Base-by-base conservation (phyloP, 2,113 vertebrate species). In the Peromyscus californicus region DNA sequence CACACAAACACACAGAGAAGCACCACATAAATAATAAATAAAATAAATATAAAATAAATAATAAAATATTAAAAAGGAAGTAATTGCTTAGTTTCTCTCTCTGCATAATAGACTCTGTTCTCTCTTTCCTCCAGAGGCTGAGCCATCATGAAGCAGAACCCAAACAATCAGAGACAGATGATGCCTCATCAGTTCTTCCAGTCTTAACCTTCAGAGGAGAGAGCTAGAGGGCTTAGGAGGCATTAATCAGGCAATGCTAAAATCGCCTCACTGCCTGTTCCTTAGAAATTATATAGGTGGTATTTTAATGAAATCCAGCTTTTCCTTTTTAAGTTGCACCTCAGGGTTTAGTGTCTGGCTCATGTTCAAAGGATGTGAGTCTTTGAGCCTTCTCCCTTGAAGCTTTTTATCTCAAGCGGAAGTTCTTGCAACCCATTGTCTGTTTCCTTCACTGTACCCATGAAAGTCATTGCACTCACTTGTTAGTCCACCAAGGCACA, bases 101-200 rank as follows among this genome's bases (percentile, higher is more conserved):
- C 26, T 74, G 31, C 12, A 51, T 51, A 70, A 21, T 42, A 15
- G 51, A 22, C 15, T 0, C 15, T 0, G 0, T 5, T 29, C 4
- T 48, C 39, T 19, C 39, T n/a, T 72, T 17, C 48, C n/a, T 69
- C 3, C 11, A 33, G 39, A 31, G 24, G 4, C 48, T 70, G 10
- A 59, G 19, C 31, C 59, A 51, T 59, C 21, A 48, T 26, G n/a
- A 48, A 39, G 21, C 36, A 67, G 36, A 22, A 45, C 39, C 8
- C 36, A 39, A 67, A 36, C 11, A 3, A 31, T 1, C 19, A 26
- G n/a, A 84, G 45, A 24, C n/a, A 63, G 17, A 69, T 42, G 17
- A 69, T 42, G 17, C 2, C 10, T 54, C 39, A 8, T 29, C n/a
- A 63, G 7, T 15, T 31, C 12, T 93, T 45, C 74, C n/a, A 88